These are phyloP conservation scores for Zeugodacus cucurbitae DNA, from an alignment of 1,140 invertebrate genomes.

Conservation along the genomic window DNA sequence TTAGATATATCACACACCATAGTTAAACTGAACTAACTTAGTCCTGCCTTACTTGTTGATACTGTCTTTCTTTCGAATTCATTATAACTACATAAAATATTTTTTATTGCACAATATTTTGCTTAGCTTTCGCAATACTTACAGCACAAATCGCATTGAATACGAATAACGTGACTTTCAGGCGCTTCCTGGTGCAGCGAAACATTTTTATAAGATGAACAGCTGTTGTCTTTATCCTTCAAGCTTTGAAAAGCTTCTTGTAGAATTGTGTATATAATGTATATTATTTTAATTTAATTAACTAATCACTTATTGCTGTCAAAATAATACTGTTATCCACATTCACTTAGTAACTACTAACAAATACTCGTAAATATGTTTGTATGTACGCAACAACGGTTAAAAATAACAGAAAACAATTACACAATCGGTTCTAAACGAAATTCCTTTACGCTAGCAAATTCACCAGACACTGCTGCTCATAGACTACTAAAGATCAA, in stretches of 20 bases:
- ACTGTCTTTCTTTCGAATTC: neutral
- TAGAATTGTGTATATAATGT: too few relatives aligned
- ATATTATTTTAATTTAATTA: neutral
- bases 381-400: neutral
- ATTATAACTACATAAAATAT: neutral
- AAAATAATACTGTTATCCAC: neutral
- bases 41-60: too few relatives aligned
- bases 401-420: neutral
- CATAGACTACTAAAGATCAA: neutral
- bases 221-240: too few relatives aligned
- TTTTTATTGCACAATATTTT: neutral
- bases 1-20: too few relatives aligned
- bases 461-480: neutral
- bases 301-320: neutral
- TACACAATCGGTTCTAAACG: conserved; percentile 15
- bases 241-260: too few relatives aligned
- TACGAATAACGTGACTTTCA: conserved; percentile 10
- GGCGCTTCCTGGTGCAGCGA: conserved; percentile 6
- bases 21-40: too few relatives aligned
- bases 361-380: neutral
- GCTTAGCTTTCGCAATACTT: neutral
- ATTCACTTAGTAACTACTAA: neutral
- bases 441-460: neutral
- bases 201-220: neutral
- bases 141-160: conserved; percentile 43